Conservation (phyloP, 2,797 vertebrate species). For the Acanthopagrus latus region DNA sequence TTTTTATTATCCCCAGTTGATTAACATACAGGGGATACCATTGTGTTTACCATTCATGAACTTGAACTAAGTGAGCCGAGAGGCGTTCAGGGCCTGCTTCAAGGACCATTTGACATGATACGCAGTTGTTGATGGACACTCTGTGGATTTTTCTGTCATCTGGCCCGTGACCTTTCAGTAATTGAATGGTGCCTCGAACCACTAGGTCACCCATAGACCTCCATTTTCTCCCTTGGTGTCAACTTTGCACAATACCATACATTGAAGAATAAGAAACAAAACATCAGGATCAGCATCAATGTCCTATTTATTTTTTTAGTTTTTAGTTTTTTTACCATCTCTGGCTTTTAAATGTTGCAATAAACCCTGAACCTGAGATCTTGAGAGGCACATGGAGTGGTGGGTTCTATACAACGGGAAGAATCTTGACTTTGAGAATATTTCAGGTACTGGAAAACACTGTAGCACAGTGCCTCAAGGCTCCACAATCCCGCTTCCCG, state of each 20-base stretch:
- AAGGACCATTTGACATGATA: conserved; percentile 64
- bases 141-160: conserved; percentile 57
- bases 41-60: conserved; percentile 39
- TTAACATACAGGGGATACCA: conserved; percentile 8
- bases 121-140: conserved; percentile 59
- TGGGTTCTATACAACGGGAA: conserved; percentile 3
- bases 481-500: conserved; percentile 13
- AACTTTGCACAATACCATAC: conserved; percentile 12
- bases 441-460: conserved; percentile 31
- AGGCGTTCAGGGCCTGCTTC: conserved; percentile 46
- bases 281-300: neutral
- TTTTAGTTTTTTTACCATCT: neutral
- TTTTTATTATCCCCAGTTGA: conserved; percentile 19
- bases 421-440: conserved; percentile 18
- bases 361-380: conserved; percentile 17
- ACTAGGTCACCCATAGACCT: conserved; percentile 42
- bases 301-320: neutral
- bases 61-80: conserved; percentile 23
- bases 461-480: conserved; percentile 13
- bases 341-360: conserved; percentile 6
- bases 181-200: conserved; percentile 66
- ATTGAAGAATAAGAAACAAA: neutral
- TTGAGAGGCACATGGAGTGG: neutral
- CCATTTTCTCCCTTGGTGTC: conserved; percentile 4
- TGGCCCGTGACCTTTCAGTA: conserved; percentile 69